phyloP scores from a whole-genome alignment of 2,797 vertebrate genomes.

The Toxotes lorentzi region DNA sequence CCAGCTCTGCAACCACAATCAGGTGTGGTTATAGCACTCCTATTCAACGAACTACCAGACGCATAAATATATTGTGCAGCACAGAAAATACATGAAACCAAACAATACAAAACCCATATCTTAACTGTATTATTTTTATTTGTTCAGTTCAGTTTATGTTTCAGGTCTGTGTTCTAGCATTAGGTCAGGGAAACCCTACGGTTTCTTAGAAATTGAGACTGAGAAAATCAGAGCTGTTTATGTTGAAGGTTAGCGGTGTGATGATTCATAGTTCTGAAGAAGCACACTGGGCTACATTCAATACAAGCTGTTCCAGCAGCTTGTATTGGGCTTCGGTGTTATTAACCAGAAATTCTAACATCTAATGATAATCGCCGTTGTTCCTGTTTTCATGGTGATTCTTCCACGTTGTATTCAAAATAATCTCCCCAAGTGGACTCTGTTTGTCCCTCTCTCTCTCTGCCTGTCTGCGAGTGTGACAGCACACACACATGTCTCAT shows the following conservation, averaged over 20 bases:
- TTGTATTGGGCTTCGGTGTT: background rate
- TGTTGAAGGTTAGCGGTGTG: background rate
- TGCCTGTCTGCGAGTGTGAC: constrained; percentile 25
- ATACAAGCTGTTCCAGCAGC: constrained; percentile 10
- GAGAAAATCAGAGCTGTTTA: constrained; percentile 20
- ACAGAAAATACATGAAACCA: background rate
- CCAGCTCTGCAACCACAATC: too few species aligned
- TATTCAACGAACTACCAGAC: background rate
- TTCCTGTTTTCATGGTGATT: constrained; percentile 7
- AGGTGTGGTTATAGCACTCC: constrained; percentile 12
- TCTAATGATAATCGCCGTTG: constrained; percentile 17
- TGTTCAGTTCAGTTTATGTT: constrained; percentile 17
- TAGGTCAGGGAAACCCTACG: constrained; percentile 25
- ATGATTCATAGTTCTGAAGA: constrained; percentile 33
- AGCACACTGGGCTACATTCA: background rate
- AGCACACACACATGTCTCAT: constrained; percentile 34
- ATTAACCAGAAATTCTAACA: constrained; percentile 10
- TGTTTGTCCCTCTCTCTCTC: constrained; percentile 1
- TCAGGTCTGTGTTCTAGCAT: constrained; percentile 1
- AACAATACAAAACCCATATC: background rate
- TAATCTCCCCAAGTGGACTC: background rate
- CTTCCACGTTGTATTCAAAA: constrained; percentile 5
- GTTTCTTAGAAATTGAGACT: constrained; percentile 3
- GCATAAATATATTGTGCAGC: constrained; percentile 3
- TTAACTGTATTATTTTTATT: constrained; percentile 14